Evolutionary conservation across 2,888 invertebrate species (phyloP).

Genomic region (Drosophila fulvimacula): DNA sequence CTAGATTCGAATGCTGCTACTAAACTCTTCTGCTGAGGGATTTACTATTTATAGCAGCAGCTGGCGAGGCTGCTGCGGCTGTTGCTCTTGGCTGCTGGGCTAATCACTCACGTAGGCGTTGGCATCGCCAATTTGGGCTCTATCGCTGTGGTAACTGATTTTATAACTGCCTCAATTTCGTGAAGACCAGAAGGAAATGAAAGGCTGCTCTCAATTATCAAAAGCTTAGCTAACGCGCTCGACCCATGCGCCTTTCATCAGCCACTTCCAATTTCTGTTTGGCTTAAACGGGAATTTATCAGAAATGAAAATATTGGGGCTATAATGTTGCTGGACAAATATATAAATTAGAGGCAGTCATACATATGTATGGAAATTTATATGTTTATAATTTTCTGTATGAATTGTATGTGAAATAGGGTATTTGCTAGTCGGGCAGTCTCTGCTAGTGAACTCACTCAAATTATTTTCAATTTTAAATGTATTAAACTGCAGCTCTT

Average conservation of each 20-base stretch:
- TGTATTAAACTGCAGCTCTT: too few relatives aligned
- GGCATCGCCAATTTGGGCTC: slow-evolving; percentile 34
- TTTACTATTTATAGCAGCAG: slow-evolving; percentile 69
- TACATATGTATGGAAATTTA: background rate
- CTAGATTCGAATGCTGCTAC: slow-evolving; percentile 6
- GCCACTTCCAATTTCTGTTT: slow-evolving; percentile 11
- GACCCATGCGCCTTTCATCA: slow-evolving; percentile 23
- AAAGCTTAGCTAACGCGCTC: slow-evolving; percentile 6
- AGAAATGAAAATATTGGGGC: background rate
- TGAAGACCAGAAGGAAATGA: slow-evolving; percentile 66
- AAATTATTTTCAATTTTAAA: too few relatives aligned
- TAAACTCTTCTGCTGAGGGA: slow-evolving; percentile 29
- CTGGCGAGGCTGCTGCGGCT: background rate
- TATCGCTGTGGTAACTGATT: slow-evolving; percentile 43
- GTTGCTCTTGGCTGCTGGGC: background rate
- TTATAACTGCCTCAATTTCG: slow-evolving; percentile 33
- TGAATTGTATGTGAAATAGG: too few relatives aligned
- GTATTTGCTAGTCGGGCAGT: too few relatives aligned
- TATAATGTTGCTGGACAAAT: background rate
- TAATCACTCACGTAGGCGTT: slow-evolving; percentile 66
- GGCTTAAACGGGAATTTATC: background rate
- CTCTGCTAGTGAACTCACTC: too few relatives aligned
- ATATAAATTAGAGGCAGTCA: background rate
- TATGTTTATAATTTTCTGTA: too few relatives aligned
- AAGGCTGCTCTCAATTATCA: slow-evolving; percentile 48